Evolutionary conservation across 2,888 invertebrate genomes (phyloP), one percentile per base, ranked within the genome.

Genomic region (Ceriagrion tenellum): DNA sequence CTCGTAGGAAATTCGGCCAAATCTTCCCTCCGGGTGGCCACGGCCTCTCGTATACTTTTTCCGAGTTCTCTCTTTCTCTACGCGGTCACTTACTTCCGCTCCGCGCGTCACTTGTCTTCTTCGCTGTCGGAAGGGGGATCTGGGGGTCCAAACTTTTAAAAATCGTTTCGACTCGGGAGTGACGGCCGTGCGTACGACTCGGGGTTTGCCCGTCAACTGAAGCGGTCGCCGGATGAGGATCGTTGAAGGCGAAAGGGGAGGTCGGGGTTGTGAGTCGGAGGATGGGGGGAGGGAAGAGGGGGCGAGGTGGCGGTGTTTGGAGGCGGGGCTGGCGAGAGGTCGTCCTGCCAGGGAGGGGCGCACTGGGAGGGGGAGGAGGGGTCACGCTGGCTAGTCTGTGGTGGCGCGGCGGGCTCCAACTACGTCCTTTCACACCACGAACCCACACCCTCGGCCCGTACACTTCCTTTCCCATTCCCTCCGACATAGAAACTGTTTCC

Each of bases 181-280:
- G 18, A 35, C 55, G 26, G 18, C 6, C 16, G 35, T 30, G 12
- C 35, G 59, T 74, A n/a, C 35, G 81, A 81, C 81, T 93, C 93
- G 93, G 47, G 93, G 40, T 40, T 74, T n/a, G 40, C 74, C 47
- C 93, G 93, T 30, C 93, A n/a, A 93, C 93, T 93, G 93, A 93
- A 81, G 35, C 35, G 81, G 30, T 81, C 35, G 81, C 30, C 16
- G 81, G 81, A 69, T 20, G 69, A 69, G 69, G 69, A 69, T 23
- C 20, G 26, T 69, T 23, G 69, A n/a, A n/a, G 69, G n/a, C 69
- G 69, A 20, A 12, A n/a, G 69, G n/a, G n/a, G n/a, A n/a, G n/a
- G 69, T 18, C 12, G 69, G 69, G 6, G n/a, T 26, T 69, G 69
- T 1, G n/a, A n/a, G n/a, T 18, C n/a, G n/a, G 69, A 26, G 69